Conservation (phyloP, 2,797 vertebrate genomes). For the Cyprinodon diabolis region DNA sequence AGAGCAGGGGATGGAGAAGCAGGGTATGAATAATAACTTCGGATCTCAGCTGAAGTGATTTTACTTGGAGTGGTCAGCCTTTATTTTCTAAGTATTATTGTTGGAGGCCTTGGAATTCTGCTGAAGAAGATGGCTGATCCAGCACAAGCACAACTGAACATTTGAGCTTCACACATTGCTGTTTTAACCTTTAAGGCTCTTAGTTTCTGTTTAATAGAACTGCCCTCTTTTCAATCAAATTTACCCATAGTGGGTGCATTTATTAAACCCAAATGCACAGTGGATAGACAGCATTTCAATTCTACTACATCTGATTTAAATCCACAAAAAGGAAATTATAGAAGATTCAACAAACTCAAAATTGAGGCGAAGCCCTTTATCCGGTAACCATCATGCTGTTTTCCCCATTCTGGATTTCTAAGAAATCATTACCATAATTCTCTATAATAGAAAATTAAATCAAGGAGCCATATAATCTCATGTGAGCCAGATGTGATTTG, state of each 20-base stretch:
- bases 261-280: conserved; percentile 13
- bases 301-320: conserved; percentile 34
- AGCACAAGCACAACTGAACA: conserved; percentile 81
- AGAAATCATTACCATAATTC: conserved; percentile 75
- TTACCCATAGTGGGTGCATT: conserved; percentile 14
- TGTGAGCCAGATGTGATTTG: conserved; percentile 72
- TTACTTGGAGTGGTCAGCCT: conserved; percentile 83
- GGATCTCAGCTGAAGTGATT: conserved; percentile 84
- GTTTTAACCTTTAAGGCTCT: conserved; percentile 77
- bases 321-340: conserved; percentile 30
- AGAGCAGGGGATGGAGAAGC: conserved; percentile 62
- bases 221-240: conserved; percentile 31
- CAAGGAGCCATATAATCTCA: conserved; percentile 66
- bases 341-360: conserved; percentile 45
- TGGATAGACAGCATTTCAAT: conserved; percentile 22
- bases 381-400: conserved; percentile 51
- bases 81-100: conserved; percentile 86
- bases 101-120: conserved; percentile 79
- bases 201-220: conserved; percentile 52
- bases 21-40: conserved; percentile 82
- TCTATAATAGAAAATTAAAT: conserved; percentile 65
- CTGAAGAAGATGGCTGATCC: conserved; percentile 79
- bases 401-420: conserved; percentile 59
- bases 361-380: conserved; percentile 59
- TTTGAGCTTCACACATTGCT: conserved; percentile 77